Percentiles rank a stretch among this genome's conserved stretches.
Conservation (phyloP, 2,797 vertebrate genomes). For the Brotula barbata region DNA sequence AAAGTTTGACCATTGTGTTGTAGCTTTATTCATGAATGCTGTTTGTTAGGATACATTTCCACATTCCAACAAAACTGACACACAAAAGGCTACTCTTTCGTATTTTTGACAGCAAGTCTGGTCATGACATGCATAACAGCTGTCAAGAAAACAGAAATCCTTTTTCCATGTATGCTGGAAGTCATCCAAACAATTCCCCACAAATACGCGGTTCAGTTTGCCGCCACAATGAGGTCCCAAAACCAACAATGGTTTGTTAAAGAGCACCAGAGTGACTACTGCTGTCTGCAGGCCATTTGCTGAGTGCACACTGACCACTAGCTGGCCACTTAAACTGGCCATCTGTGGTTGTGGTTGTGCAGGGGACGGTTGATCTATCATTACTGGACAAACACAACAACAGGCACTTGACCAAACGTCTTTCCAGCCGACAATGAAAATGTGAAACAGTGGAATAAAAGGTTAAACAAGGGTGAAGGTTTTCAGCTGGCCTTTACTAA, state of each 20-base stretch:
- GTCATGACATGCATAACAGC: slow-evolving; percentile 37
- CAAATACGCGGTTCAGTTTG: slow-evolving; percentile 33
- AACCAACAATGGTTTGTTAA: slow-evolving; percentile 43
- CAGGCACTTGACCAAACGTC: slow-evolving; percentile 9
- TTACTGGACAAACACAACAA: slow-evolving; percentile 27
- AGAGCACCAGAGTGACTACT: slow-evolving; percentile 14
- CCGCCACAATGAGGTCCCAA: slow-evolving; percentile 44
- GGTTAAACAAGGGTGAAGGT: neutral
- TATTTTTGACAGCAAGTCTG: slow-evolving; percentile 22
- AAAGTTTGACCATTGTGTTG: slow-evolving; percentile 19
- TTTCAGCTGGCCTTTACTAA: neutral
- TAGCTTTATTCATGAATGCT: slow-evolving; percentile 19
- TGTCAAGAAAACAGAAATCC: slow-evolving; percentile 35
- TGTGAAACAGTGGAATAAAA: neutral
- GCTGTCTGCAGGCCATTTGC: neutral
- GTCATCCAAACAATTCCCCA: slow-evolving; percentile 28
- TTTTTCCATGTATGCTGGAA: slow-evolving; percentile 36
- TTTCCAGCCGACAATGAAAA: slow-evolving; percentile 6
- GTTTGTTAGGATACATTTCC: slow-evolving; percentile 22
- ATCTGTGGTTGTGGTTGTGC: slow-evolving; percentile 13
- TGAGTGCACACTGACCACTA: slow-evolving; percentile 20
- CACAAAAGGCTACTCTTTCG: neutral
- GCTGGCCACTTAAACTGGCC: slow-evolving; percentile 27
- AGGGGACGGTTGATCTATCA: slow-evolving; percentile 19
- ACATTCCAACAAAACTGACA: slow-evolving; percentile 13